These are phyloP conservation scores for Crypturellus tataupa DNA, from an alignment of 2,797 vertebrate genomes.

Conservation along the genomic window DNA sequence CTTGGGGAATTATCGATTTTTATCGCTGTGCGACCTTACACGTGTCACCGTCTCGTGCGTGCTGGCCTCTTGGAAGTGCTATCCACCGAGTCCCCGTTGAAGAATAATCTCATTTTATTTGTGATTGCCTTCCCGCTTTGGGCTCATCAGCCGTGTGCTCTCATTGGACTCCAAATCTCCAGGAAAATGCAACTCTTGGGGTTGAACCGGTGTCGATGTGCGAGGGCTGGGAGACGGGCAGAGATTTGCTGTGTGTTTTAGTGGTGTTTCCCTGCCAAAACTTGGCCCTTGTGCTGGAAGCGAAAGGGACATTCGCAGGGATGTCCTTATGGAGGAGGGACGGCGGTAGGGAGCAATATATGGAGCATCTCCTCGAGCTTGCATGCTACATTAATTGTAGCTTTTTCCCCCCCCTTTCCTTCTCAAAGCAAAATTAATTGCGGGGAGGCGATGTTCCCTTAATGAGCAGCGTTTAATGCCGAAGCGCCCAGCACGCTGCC, in stretches of 20 bases:
- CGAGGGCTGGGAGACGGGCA: fast-evolving
- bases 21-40: conserved; percentile 57
- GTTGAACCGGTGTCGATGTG: not conserved
- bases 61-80: conserved; percentile 71
- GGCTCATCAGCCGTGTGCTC: not conserved
- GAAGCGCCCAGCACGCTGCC: conserved; percentile 52
- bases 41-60: conserved; percentile 41
- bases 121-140: conserved; percentile 10
- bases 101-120: conserved; percentile 59
- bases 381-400: conserved; percentile 58
- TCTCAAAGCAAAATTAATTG: conserved; percentile 78
- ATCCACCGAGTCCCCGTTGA: conserved; percentile 38
- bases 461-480: conserved; percentile 78
- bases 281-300: not conserved
- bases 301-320: conserved; percentile 1
- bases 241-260: not conserved
- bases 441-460: conserved; percentile 73
- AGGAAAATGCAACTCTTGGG: not conserved
- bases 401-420: conserved; percentile 48
- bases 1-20: conserved; percentile 72
- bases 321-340: conserved; percentile 31
- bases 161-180: not conserved
- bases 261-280: not conserved
- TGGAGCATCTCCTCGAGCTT: conserved; percentile 62
- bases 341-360: conserved; percentile 46